Conservation (phyloP, 2,888 invertebrate species). For the Dasysyrphus tricinctus region DNA sequence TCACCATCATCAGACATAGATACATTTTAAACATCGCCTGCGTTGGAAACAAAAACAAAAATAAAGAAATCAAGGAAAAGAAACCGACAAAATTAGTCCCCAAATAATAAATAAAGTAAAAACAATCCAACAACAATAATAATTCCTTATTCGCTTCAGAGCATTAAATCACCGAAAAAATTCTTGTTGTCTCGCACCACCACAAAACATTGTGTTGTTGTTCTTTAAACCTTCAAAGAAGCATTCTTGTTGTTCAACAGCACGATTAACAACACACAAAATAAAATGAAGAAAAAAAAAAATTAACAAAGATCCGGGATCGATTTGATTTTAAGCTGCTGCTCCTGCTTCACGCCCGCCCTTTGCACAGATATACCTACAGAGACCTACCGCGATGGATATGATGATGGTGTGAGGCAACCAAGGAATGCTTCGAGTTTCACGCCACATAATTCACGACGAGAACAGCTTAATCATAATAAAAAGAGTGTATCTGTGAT, state of each 20-base stretch:
- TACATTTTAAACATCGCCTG: constrained; percentile 14
- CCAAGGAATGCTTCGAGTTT: constrained; percentile 65
- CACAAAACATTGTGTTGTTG: not conserved
- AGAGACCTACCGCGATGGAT: constrained; percentile 65
- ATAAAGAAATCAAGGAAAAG: constrained; percentile 48
- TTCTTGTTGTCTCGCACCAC: constrained; percentile 46
- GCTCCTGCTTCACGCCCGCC: constrained; percentile 71
- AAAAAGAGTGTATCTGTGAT: constrained; percentile 62
- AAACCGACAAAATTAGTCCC: constrained; percentile 58
- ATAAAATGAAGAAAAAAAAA: constrained; percentile 33
- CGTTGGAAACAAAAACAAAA: constrained; percentile 49
- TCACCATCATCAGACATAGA: constrained; percentile 52
- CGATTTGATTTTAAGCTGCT: constrained; percentile 72
- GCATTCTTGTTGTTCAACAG: constrained; percentile 33
- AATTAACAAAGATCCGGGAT: constrained; percentile 55
- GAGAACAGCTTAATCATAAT: constrained; percentile 74
- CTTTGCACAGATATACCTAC: constrained; percentile 16
- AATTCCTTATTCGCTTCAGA: constrained; percentile 58
- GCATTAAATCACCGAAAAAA: constrained; percentile 62
- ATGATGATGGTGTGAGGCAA: constrained; percentile 33
- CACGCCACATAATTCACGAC: constrained; percentile 72
- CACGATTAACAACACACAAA: constrained; percentile 36
- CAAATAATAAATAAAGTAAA: constrained; percentile 37
- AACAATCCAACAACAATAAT: constrained; percentile 50
- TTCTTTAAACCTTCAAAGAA: constrained; percentile 12